phyloP scores from a whole-genome alignment of 2,113 vertebrate genomes.

The Tonatia bakeri region DNA sequence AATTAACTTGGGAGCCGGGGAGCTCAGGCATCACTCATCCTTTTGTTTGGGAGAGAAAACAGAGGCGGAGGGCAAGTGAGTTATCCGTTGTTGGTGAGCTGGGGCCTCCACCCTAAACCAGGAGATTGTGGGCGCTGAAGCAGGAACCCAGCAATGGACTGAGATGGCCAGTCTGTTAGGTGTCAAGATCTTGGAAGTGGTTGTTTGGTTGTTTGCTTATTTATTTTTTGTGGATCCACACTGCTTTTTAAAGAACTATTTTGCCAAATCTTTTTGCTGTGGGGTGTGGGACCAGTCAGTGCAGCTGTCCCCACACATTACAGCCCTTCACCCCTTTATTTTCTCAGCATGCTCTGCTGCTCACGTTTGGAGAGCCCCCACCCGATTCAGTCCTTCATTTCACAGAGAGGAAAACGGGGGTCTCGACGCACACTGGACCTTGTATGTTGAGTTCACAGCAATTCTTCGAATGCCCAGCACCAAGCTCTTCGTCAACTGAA shows the following conservation, averaged over 20 bases:
- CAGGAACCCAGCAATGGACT: not conserved
- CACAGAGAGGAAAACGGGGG: not conserved
- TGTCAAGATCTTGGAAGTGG: not conserved
- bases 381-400: not conserved
- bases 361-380: accelerated
- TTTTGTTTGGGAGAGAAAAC: not conserved
- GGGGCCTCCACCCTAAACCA: not conserved
- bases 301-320: accelerated
- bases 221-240: not conserved
- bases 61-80: not conserved
- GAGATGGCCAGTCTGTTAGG: not conserved
- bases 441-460: not conserved
- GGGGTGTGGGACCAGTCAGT: accelerated
- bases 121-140: slow-evolving; percentile 21
- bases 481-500: not conserved
- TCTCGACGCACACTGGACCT: no score
- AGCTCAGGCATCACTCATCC: not conserved
- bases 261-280: not conserved
- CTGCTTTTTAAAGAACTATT: not conserved
- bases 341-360: not conserved
- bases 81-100: not conserved
- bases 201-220: not conserved
- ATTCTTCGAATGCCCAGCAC: not conserved
- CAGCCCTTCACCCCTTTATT: not conserved
- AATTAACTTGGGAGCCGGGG: not conserved